These are phyloP conservation scores for Diadegma fenestrale DNA, from an alignment of 2,888 invertebrate genomes.

Conservation along the genomic window DNA sequence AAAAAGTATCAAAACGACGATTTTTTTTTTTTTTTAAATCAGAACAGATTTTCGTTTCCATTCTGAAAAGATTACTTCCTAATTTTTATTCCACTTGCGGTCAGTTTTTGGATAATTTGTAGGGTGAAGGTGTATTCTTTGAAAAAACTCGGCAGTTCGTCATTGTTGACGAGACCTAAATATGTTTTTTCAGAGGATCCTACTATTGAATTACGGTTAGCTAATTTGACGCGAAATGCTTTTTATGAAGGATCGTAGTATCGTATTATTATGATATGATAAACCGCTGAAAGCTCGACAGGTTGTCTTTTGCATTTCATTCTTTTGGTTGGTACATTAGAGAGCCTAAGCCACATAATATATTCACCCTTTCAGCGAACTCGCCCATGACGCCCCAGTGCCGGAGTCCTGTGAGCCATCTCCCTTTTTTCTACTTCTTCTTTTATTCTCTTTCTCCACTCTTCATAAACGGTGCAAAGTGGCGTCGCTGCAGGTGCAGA, in stretches of 20 bases:
- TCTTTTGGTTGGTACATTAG: constrained; percentile 33
- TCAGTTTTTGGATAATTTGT: too few relatives aligned
- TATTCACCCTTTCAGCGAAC: constrained; percentile 65
- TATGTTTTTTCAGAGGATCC: background rate
- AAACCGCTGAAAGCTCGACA: constrained; percentile 55
- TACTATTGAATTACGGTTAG: background rate
- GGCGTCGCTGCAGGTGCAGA: constrained; percentile 69
- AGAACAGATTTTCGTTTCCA: too few relatives aligned
- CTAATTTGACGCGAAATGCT: constrained; percentile 24
- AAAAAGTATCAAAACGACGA: too few relatives aligned
- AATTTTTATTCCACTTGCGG: too few relatives aligned
- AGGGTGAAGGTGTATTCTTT: background rate
- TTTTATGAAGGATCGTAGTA: background rate
- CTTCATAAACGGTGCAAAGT: constrained; percentile 65
- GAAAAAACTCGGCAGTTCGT: background rate
- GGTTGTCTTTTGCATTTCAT: constrained; percentile 56
- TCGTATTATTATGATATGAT: constrained; percentile 37
- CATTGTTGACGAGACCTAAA: background rate
- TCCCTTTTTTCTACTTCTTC: constrained; percentile 30
- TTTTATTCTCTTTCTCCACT: constrained; percentile 48
- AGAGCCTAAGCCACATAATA: constrained; percentile 57
- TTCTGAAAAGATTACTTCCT: too few relatives aligned
- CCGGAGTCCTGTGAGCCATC: constrained; percentile 36
- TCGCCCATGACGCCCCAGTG: constrained; percentile 44
- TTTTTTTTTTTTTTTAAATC: too few relatives aligned